phyloP scores from a whole-genome alignment of 2,113 vertebrate species.

The Psephotus haematonotus region DNA sequence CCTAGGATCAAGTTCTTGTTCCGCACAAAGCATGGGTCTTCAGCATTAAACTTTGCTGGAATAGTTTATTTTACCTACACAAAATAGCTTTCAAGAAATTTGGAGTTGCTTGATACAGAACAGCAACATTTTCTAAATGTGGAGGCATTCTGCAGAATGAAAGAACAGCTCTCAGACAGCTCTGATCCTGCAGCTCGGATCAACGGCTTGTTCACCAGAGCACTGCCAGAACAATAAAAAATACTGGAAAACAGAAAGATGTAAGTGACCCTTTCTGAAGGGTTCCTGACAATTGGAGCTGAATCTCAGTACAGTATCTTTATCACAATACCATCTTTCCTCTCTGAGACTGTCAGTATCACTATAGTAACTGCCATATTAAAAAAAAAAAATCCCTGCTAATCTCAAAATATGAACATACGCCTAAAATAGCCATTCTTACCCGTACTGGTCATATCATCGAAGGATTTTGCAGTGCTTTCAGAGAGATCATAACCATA shows the following conservation, averaged over 20 bases:
- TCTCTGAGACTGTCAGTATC: slow-evolving; percentile 38
- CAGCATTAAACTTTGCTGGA: neutral
- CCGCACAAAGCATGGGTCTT: neutral
- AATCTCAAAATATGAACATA: slow-evolving; percentile 45
- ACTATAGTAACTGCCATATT: slow-evolving; percentile 58
- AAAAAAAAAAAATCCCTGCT: slow-evolving; percentile 10
- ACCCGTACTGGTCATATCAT: neutral
- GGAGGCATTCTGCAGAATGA: neutral
- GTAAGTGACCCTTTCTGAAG: neutral
- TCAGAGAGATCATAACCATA: neutral
- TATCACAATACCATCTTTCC: slow-evolving; percentile 16
- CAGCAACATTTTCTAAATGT: neutral
- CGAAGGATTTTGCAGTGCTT: neutral
- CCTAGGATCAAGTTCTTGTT: neutral
- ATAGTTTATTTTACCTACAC: neutral
- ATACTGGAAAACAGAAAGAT: neutral
- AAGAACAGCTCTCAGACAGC: neutral
- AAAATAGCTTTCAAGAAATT: neutral
- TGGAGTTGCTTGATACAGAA: neutral
- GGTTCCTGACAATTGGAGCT: neutral
- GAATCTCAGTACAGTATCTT: slow-evolving; percentile 15
- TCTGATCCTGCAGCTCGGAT: neutral
- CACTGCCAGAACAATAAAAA: neutral
- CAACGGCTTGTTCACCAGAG: neutral
- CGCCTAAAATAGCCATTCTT: slow-evolving; percentile 34